Evolutionary conservation across 1,140 invertebrate species (phyloP).

Genomic region (Lepidurus couesii): DNA sequence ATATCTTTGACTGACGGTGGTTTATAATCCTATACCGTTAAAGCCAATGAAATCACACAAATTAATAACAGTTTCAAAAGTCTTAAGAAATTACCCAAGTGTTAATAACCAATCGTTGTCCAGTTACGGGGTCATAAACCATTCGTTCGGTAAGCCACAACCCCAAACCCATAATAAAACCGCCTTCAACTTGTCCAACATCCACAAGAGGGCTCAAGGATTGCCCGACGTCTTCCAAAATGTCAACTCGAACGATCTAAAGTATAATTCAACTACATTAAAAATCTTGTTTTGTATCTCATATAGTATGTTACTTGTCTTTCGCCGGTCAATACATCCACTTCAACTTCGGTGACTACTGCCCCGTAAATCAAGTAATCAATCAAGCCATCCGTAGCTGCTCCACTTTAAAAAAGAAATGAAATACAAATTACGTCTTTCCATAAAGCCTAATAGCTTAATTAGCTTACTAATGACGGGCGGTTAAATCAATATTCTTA

Average conservation of each 20-base stretch:
- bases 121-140: constrained; percentile 57
- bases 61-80: not conserved
- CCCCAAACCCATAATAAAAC: constrained; percentile 79
- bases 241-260: constrained; percentile 55
- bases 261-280: not conserved
- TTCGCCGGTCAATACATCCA: constrained; percentile 27
- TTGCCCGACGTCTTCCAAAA: constrained; percentile 68
- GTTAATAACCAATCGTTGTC: constrained; percentile 62
- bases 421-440: not conserved
- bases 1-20: constrained; percentile 76
- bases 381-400: not conserved
- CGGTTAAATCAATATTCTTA: constrained; percentile 58
- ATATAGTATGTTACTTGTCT: not conserved
- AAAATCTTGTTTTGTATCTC: not conserved
- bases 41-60: not conserved
- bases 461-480: constrained; percentile 55
- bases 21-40: constrained; percentile 61
- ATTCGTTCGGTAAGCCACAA: constrained; percentile 68
- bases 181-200: constrained; percentile 80
- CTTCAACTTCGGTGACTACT: constrained; percentile 26
- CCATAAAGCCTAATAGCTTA: not conserved
- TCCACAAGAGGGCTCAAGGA: constrained; percentile 72
- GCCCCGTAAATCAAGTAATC: constrained; percentile 7
- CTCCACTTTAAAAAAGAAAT: constrained; percentile 26
- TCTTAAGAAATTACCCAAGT: constrained; percentile 59